Evolutionary conservation across 2,113 vertebrate species (phyloP).

Genomic region (Phalacrocorax pelagicus): DNA sequence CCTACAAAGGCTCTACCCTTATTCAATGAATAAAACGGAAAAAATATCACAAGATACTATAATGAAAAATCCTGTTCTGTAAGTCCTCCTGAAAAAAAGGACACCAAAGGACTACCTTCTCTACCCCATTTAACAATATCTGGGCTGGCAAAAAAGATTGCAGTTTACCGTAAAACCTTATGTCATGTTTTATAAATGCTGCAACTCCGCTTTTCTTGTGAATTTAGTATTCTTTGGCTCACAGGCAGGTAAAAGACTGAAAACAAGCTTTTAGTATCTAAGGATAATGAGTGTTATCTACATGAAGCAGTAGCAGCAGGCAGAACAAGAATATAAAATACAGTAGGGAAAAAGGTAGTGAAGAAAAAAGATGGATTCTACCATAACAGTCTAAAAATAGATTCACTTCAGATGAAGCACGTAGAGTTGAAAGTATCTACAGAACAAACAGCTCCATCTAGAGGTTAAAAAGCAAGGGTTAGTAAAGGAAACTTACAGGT

Average conservation of each 20-base stretch:
- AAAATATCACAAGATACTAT: not conserved
- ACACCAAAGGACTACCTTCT: not conserved
- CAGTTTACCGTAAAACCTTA: not conserved
- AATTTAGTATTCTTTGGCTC: not conserved
- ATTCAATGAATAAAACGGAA: not conserved
- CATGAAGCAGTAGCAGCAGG: not conserved
- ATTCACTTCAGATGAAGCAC: not conserved
- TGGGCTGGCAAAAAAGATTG: not conserved
- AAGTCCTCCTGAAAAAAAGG: not conserved
- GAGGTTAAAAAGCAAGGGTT: conserved; percentile 20
- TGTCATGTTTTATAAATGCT: not conserved
- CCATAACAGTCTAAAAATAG: conserved; percentile 11
- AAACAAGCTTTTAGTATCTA: not conserved
- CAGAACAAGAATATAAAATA: not conserved
- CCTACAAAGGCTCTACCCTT: not conserved
- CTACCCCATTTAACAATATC: not conserved
- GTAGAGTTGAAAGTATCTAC: not conserved
- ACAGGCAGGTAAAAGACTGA: not conserved
- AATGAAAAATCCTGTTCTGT: not conserved
- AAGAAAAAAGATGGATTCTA: not conserved
- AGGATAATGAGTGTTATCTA: not conserved
- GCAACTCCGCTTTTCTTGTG: not conserved
- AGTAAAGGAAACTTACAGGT: not conserved
- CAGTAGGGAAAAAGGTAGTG: not conserved
- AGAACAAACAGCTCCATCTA: conserved; percentile 74